These are phyloP conservation scores for Ormyrus thymus DNA, from an alignment of 2,888 invertebrate species.

Conservation along the genomic window DNA sequence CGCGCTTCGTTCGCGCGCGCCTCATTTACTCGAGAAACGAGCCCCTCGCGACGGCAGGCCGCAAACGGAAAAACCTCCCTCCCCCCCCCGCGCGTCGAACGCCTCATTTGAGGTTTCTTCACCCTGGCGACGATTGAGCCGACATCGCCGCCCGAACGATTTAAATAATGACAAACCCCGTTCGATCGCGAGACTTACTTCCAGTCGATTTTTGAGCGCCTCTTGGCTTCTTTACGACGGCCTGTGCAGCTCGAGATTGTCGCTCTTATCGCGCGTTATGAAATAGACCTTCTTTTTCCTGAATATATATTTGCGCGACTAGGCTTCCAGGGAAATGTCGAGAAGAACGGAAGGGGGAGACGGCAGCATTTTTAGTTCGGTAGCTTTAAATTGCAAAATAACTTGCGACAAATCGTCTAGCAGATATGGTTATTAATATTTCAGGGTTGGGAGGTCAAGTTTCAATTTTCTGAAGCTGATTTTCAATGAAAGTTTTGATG, in stretches of 20 bases:
- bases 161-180: constrained; percentile 57
- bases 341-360: constrained; percentile 3
- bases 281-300: too few species aligned
- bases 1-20: constrained; percentile 40
- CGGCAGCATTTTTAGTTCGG: not conserved
- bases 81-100: constrained; percentile 60
- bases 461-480: too few species aligned
- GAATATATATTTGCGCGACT: constrained; percentile 13
- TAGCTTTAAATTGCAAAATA: not conserved
- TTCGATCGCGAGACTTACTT: constrained; percentile 41
- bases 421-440: too few species aligned
- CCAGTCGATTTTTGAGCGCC: constrained; percentile 53
- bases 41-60: constrained; percentile 1
- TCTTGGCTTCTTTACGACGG: constrained; percentile 43
- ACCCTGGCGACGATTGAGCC: constrained; percentile 49
- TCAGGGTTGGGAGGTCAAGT: too few species aligned
- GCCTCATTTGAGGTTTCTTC: constrained; percentile 69
- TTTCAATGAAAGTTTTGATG: too few species aligned
- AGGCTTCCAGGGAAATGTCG: too few species aligned
- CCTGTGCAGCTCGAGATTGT: constrained; percentile 23
- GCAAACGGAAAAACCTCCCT: constrained; percentile 54
- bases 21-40: constrained; percentile 54
- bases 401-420: constrained; percentile 7
- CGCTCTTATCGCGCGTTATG: constrained; percentile 44
- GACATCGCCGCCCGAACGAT: constrained; percentile 55